phyloP scores from a whole-genome alignment of 2,113 vertebrate species.

The Narcine bancroftii region DNA sequence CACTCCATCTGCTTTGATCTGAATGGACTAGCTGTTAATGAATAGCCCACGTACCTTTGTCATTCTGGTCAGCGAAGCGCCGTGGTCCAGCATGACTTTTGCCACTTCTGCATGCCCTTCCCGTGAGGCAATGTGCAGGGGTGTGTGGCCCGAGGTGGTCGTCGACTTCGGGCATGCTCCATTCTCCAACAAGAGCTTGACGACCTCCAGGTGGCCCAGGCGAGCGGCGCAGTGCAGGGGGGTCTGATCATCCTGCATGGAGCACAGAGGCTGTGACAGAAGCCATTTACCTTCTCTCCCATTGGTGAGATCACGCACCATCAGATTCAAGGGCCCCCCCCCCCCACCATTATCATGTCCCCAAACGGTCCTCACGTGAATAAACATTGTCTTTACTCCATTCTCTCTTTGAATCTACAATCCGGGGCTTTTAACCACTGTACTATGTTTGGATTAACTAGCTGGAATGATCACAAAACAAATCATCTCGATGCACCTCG shows the following conservation, averaged over 20 bases:
- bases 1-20: not conserved
- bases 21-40: not conserved
- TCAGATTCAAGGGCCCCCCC: too few relatives aligned
- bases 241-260: conserved; percentile 85
- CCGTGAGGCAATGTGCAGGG: conserved; percentile 76
- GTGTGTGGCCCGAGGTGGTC: conserved; percentile 82
- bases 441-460: too few relatives aligned
- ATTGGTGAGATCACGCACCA: too few relatives aligned
- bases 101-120: conserved; percentile 79
- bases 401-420: too few relatives aligned
- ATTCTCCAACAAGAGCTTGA: conserved; percentile 78
- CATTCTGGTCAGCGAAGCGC: conserved; percentile 85
- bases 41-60: conserved; percentile 70
- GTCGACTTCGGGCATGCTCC: conserved; percentile 77
- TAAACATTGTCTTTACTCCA: too few relatives aligned
- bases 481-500: too few relatives aligned
- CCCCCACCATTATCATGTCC: too few relatives aligned
- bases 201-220: conserved; percentile 77
- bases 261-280: not conserved
- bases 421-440: too few relatives aligned
- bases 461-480: too few relatives aligned
- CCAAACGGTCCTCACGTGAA: too few relatives aligned
- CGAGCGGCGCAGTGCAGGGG: conserved; percentile 87
- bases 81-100: conserved; percentile 74
- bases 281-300: too few relatives aligned